Conservation (phyloP, 2,797 vertebrate species). For the Manis crassicaudata region DNA sequence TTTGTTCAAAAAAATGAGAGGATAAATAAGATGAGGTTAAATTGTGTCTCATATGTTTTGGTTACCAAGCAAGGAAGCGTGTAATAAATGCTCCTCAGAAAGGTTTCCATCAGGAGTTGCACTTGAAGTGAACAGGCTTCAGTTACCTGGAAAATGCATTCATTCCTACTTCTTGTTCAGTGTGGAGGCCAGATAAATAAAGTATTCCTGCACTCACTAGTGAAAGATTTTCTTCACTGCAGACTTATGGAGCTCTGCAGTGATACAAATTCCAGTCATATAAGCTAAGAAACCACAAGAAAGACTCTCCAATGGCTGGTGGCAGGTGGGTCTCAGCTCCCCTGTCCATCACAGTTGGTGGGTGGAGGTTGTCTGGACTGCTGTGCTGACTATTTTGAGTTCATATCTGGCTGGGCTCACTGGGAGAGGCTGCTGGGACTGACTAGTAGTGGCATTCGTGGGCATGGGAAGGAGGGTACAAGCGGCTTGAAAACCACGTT, state of each 20-base stretch:
- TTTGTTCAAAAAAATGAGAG: not conserved
- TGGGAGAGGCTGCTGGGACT: not conserved
- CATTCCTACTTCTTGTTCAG: not conserved
- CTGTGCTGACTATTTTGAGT: not conserved
- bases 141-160: constrained; percentile 11
- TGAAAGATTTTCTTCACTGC: constrained; percentile 16
- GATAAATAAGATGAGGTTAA: constrained; percentile 6
- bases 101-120: not conserved
- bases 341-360: not conserved
- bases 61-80: constrained; percentile 3
- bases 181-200: not conserved
- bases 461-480: not conserved
- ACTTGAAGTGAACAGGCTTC: constrained; percentile 1
- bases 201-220: not conserved
- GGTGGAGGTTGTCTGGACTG: not conserved
- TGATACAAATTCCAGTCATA: not conserved
- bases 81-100: not conserved
- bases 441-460: not conserved
- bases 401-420: not conserved
- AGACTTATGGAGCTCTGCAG: not conserved
- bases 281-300: not conserved
- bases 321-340: not conserved
- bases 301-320: not conserved
- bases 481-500: not conserved
- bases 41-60: not conserved